phyloP scores from a whole-genome alignment of 2,888 invertebrate species.

The Mesorhabditis spiculigera region DNA sequence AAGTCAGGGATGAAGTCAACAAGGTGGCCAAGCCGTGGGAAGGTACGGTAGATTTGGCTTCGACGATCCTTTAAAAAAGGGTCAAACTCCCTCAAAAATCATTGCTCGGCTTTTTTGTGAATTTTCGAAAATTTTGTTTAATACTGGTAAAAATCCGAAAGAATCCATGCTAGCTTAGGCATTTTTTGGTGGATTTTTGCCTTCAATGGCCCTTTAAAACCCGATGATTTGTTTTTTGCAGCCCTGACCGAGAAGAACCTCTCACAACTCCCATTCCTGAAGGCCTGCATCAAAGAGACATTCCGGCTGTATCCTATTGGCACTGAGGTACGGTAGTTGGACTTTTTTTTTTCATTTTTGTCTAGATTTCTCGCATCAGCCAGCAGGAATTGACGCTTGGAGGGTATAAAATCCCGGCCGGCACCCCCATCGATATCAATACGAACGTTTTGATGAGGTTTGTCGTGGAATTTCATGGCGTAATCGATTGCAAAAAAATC shows the following conservation, averaged over 20 bases:
- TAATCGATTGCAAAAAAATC: neutral
- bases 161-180: too few species aligned
- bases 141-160: too few species aligned
- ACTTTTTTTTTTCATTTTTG: neutral
- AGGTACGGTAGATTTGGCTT: conserved; percentile 7
- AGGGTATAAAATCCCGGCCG: conserved; percentile 75
- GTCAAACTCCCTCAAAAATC: conserved; percentile 42
- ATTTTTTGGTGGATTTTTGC: too few species aligned
- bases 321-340: conserved; percentile 19
- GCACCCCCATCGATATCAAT: conserved; percentile 59
- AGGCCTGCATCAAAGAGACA: conserved; percentile 80
- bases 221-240: conserved; percentile 54
- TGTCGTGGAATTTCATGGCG: neutral
- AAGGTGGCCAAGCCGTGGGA: conserved; percentile 17
- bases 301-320: conserved; percentile 75
- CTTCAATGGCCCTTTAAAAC: too few species aligned
- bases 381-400: conserved; percentile 72
- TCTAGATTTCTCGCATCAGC: conserved; percentile 71
- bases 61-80: neutral
- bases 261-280: conserved; percentile 76
- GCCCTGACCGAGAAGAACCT: conserved; percentile 68
- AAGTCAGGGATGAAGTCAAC: conserved; percentile 71
- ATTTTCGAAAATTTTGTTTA: conserved; percentile 44
- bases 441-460: conserved; percentile 40
- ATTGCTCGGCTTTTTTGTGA: neutral